These are phyloP conservation scores for Danaus chrysippus DNA, from an alignment of 2,888 invertebrate genomes.

Conservation along the genomic window DNA sequence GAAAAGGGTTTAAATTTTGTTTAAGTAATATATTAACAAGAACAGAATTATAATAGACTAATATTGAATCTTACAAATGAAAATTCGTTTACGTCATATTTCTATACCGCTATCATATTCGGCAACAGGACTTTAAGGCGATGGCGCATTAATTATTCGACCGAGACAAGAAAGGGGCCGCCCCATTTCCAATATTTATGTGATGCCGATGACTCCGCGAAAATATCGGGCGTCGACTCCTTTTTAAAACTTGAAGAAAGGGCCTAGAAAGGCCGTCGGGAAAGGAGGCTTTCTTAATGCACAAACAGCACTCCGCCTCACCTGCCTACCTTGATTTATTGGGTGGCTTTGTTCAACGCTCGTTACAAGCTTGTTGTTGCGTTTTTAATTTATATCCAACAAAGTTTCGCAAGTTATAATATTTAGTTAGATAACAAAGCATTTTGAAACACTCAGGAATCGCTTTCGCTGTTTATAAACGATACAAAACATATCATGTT, in stretches of 20 bases:
- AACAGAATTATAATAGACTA: no score
- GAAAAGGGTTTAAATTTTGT: no score
- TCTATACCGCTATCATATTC: slow-evolving; percentile 57
- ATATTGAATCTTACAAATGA: not conserved
- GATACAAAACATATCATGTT: no score
- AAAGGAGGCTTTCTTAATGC: slow-evolving; percentile 76
- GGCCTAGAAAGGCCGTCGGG: slow-evolving; percentile 72
- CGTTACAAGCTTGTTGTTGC: slow-evolving; percentile 78
- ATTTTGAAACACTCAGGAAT: slow-evolving; percentile 40
- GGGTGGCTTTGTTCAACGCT: slow-evolving; percentile 72
- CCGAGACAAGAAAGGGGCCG: slow-evolving; percentile 76
- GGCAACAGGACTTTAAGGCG: slow-evolving; percentile 72
- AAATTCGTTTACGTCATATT: slow-evolving; percentile 9
- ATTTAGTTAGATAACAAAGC: slow-evolving; percentile 68
- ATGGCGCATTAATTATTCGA: slow-evolving; percentile 75
- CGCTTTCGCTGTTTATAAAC: slow-evolving; percentile 9
- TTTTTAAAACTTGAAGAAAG: slow-evolving; percentile 78
- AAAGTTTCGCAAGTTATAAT: slow-evolving; percentile 66
- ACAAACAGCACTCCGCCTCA: slow-evolving; percentile 74
- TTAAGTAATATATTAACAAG: no score
- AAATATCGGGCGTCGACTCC: slow-evolving; percentile 76
- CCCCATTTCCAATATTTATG: slow-evolving; percentile 80
- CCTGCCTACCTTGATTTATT: slow-evolving; percentile 76
- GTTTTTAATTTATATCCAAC: slow-evolving; percentile 78
- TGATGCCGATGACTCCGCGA: slow-evolving; percentile 78